A percentile compares a stretch with the other conserved stretches of the same genome.
phyloP scores from a whole-genome alignment of 2,113 vertebrate genomes.

The Bettongia penicillata region DNA sequence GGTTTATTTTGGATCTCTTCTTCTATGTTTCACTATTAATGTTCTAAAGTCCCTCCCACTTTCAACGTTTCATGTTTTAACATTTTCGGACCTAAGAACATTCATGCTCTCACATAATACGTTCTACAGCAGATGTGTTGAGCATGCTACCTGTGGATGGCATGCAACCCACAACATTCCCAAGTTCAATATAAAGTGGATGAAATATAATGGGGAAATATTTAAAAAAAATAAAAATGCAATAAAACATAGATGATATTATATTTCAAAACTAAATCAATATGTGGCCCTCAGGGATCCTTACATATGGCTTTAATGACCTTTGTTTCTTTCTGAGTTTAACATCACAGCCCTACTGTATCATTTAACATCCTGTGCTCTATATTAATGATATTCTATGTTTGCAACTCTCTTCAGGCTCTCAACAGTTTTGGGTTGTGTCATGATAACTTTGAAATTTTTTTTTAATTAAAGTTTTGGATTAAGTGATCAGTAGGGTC shows the following conservation, averaged over 20 bases:
- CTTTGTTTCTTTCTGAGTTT: neutral
- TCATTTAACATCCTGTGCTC: neutral
- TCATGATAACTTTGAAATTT: neutral
- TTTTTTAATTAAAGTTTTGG: slow-evolving; percentile 9
- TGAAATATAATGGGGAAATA: neutral
- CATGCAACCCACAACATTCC: neutral
- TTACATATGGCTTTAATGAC: neutral
- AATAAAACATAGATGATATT: neutral
- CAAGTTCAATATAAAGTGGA: neutral
- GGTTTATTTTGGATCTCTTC: neutral
- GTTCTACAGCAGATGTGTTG: neutral
- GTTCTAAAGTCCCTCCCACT: neutral
- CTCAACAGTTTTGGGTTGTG: neutral
- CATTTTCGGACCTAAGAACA: neutral
- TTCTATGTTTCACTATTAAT: neutral
- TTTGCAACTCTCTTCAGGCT: neutral
- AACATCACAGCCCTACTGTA: neutral
- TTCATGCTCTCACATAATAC: neutral
- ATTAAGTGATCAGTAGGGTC: neutral
- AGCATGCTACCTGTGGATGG: neutral
- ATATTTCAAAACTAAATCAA: neutral
- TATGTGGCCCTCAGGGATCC: neutral
- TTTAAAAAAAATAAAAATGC: neutral
- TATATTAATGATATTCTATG: neutral
- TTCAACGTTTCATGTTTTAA: neutral